phyloP scores from a whole-genome alignment of 2,113 vertebrate species.

The Corythoichthys intestinalis region DNA sequence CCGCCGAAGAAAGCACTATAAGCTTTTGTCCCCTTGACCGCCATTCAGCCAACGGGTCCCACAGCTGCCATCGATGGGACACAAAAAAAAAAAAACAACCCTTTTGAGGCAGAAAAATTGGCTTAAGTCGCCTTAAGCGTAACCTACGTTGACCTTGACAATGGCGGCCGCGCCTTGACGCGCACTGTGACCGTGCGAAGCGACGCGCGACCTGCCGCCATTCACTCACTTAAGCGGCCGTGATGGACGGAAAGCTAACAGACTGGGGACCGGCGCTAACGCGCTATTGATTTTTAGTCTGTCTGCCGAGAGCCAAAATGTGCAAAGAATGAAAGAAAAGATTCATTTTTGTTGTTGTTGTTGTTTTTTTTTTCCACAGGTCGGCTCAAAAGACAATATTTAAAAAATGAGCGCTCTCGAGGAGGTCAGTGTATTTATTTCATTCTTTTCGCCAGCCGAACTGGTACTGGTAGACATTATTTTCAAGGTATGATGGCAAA shows the following conservation, averaged over 20 bases:
- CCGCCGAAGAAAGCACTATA: background rate
- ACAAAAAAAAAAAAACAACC: background rate
- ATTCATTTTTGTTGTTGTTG: too few relatives aligned
- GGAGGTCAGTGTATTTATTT: too few relatives aligned
- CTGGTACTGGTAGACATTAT: too few relatives aligned
- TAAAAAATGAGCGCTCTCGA: too few relatives aligned
- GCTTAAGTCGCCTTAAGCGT: background rate
- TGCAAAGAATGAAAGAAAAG: too few relatives aligned
- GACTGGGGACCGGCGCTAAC: background rate
- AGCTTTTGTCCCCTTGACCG: background rate
- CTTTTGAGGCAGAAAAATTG: constrained; percentile 1
- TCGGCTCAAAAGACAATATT: too few relatives aligned
- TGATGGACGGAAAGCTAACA: background rate
- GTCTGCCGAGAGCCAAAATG: too few relatives aligned
- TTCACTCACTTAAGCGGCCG: background rate
- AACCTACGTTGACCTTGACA: background rate
- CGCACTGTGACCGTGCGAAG: background rate
- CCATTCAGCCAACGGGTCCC: background rate
- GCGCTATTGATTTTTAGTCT: background rate
- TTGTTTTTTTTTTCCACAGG: too few relatives aligned
- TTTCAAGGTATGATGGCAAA: too few relatives aligned
- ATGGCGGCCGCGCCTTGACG: background rate
- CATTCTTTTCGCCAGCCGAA: too few relatives aligned
- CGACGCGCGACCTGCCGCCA: background rate
- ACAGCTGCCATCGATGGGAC: background rate